Conservation (phyloP, 2,797 vertebrate genomes). For the Carcharodon carcharias region DNA sequence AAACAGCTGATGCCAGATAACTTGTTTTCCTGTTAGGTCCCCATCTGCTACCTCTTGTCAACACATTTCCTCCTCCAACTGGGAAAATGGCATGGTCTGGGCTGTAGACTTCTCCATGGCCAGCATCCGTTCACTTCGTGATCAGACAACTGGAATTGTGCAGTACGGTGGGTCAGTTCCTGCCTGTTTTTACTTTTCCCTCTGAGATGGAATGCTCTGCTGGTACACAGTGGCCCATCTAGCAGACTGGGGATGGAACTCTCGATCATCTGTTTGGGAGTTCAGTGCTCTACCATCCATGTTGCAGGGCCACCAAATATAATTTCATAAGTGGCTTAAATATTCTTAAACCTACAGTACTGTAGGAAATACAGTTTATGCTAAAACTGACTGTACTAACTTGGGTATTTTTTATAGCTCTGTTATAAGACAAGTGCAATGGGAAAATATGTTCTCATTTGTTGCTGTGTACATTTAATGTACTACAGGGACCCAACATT, state of each 20-base stretch:
- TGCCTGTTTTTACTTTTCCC: background rate
- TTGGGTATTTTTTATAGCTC: background rate
- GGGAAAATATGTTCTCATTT: background rate
- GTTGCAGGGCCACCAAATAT: background rate
- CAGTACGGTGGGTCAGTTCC: constrained; percentile 9
- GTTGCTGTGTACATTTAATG: background rate
- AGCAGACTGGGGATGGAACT: background rate
- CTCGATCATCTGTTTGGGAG: background rate
- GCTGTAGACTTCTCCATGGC: background rate
- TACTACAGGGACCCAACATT: background rate
- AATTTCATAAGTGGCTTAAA: background rate
- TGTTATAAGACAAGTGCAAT: background rate
- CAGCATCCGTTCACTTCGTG: background rate
- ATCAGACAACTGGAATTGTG: background rate
- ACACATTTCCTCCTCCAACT: background rate
- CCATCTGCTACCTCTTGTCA: background rate
- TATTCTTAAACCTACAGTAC: background rate
- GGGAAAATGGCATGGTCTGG: background rate
- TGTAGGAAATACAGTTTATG: background rate
- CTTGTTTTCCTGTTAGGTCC: constrained; percentile 19
- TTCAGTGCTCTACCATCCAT: background rate
- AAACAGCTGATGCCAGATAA: background rate
- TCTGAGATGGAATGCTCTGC: constrained; percentile 3
- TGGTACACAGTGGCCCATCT: background rate
- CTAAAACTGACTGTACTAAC: background rate